phyloP scores from a whole-genome alignment of 2,797 vertebrate species.

The Eidolon dupreanum region DNA sequence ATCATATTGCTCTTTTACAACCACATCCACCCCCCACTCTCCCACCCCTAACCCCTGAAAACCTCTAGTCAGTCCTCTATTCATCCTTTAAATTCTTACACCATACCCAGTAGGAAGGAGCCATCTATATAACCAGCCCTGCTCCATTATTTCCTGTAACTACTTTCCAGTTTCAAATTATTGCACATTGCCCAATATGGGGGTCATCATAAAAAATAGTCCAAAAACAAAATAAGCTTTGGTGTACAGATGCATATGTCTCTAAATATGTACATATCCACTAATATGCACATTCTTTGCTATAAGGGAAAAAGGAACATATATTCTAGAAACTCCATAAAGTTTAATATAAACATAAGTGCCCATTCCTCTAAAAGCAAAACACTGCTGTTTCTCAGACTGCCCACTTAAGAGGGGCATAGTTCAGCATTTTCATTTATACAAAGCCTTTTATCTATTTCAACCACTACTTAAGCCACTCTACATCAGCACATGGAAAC shows the following conservation, averaged over 20 bases:
- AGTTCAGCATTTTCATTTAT: not conserved
- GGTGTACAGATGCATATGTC: not conserved
- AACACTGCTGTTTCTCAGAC: not conserved
- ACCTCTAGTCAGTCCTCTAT: not conserved
- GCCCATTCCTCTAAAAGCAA: constrained; percentile 12
- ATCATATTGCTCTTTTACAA: not conserved
- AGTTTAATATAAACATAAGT: not conserved
- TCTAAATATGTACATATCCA: not conserved
- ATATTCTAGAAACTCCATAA: not conserved
- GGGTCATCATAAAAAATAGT: not conserved
- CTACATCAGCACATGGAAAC: not conserved
- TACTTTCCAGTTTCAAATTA: not conserved
- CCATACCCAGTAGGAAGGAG: not conserved
- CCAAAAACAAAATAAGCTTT: not conserved
- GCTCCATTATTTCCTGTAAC: not conserved
- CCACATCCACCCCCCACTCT: not conserved
- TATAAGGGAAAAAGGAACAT: not conserved
- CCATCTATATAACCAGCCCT: not conserved
- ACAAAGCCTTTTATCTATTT: not conserved
- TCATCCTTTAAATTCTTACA: not conserved
- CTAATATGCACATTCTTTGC: not conserved
- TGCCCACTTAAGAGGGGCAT: not conserved
- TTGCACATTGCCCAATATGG: too few relatives aligned
- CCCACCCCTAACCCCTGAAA: not conserved
- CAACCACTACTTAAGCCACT: not conserved